Evolutionary conservation across 2,797 vertebrate species (phyloP).

Genomic region (Acestrorhynchus altus): DNA sequence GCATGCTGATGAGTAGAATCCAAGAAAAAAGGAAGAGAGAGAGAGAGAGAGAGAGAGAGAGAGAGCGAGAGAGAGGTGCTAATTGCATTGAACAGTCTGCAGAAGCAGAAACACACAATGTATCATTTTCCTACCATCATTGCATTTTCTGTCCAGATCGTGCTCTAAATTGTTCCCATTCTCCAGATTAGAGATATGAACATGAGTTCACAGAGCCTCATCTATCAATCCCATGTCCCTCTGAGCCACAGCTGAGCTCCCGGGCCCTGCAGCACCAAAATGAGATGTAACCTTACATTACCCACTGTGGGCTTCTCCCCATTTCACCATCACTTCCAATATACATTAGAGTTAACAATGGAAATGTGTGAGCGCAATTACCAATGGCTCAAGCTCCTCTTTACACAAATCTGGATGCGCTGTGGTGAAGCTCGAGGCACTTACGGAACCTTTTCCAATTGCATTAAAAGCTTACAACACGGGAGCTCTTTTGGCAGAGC

Average conservation of each 20-base stretch:
- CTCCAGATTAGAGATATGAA: too few relatives aligned
- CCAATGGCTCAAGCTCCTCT: not conserved
- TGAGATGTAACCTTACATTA: not conserved
- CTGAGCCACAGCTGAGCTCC: not conserved
- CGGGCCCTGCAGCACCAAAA: not conserved
- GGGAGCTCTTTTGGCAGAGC: constrained; percentile 7
- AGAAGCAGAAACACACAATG: too few relatives aligned
- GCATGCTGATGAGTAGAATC: too few relatives aligned
- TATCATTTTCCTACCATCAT: too few relatives aligned
- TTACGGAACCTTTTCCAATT: not conserved
- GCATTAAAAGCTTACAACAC: not conserved
- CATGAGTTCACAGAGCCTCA: not conserved
- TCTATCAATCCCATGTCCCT: not conserved
- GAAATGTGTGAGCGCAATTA: not conserved
- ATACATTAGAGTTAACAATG: not conserved
- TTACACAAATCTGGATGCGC: not conserved
- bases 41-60: too few relatives aligned
- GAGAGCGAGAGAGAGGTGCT: too few relatives aligned
- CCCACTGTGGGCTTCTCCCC: not conserved
- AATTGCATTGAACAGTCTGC: too few relatives aligned
- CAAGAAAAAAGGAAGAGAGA: too few relatives aligned
- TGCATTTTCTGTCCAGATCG: not conserved
- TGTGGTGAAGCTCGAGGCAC: not conserved
- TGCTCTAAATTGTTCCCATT: not conserved
- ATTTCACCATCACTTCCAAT: not conserved